Evolutionary conservation across 2,797 vertebrate genomes (phyloP).

Genomic region (Aratinga solstitialis): DNA sequence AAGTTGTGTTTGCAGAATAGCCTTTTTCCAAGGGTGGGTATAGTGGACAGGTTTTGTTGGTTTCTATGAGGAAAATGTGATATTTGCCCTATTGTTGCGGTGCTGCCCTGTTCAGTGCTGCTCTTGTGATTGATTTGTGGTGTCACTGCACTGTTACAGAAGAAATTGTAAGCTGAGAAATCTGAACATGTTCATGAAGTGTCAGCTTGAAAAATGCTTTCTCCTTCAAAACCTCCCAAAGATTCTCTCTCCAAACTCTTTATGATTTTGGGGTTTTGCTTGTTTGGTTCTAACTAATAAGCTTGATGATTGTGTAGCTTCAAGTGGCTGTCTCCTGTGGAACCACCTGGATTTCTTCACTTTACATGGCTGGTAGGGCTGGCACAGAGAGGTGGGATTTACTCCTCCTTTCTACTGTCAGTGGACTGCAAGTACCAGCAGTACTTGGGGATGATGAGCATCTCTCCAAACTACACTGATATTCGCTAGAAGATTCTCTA

Average conservation of each 20-base stretch:
- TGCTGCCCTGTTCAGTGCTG: not conserved
- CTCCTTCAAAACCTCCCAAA: not conserved
- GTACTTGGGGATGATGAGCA: no score
- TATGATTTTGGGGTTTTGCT: not conserved
- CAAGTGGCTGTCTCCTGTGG: not conserved
- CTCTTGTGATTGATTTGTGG: not conserved
- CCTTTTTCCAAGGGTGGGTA: not conserved
- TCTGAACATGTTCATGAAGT: not conserved
- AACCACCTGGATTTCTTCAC: not conserved
- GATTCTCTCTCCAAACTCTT: not conserved
- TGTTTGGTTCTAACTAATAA: not conserved
- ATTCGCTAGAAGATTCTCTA: not conserved
- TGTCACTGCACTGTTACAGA: not conserved
- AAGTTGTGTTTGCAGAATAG: not conserved
- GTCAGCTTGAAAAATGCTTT: not conserved
- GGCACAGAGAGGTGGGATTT: not conserved
- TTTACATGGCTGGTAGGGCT: not conserved
- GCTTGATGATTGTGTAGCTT: not conserved
- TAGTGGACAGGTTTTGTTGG: not conserved
- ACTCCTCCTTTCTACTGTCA: not conserved
- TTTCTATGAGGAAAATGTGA: not conserved
- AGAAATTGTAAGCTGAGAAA: not conserved
- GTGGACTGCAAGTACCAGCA: not conserved
- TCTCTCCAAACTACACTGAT: not conserved
- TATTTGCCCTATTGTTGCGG: not conserved